Conservation (phyloP, 2,888 invertebrate genomes). For the Caenorhabditis zanzibari region DNA sequence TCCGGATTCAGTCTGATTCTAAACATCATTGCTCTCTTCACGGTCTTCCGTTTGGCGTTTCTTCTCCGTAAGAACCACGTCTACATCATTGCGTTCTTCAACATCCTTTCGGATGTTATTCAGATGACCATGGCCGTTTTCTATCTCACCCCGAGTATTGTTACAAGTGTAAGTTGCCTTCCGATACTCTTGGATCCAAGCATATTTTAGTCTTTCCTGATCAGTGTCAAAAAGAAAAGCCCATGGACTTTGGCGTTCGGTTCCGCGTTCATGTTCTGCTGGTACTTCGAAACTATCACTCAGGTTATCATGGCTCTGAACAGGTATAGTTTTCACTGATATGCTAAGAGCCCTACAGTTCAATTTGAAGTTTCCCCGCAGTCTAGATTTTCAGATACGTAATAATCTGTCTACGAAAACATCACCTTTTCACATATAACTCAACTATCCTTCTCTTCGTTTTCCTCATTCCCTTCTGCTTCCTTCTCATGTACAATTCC, state of each 20-base stretch:
- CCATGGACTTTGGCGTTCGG: slow-evolving; percentile 44
- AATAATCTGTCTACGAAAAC: slow-evolving; percentile 57
- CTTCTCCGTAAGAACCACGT: slow-evolving; percentile 49
- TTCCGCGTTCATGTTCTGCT: slow-evolving; percentile 62
- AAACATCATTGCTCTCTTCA: slow-evolving; percentile 47
- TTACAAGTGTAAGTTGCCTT: slow-evolving; percentile 52
- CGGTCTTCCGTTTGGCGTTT: slow-evolving; percentile 52
- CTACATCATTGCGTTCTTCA: slow-evolving; percentile 66
- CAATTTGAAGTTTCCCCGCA: background rate
- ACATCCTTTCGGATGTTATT: slow-evolving; percentile 60
- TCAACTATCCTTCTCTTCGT: slow-evolving; percentile 35
- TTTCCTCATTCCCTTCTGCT: slow-evolving; percentile 51
- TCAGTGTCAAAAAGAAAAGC: slow-evolving; percentile 17
- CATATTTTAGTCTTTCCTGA: slow-evolving; percentile 14
- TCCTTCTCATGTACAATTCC: slow-evolving; percentile 51
- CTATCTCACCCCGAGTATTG: slow-evolving; percentile 61
- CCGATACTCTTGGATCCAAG: background rate
- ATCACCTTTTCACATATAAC: slow-evolving; percentile 44
- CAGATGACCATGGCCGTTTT: slow-evolving; percentile 55
- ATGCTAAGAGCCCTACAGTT: background rate
- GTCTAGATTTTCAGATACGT: slow-evolving; percentile 48
- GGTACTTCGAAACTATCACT: slow-evolving; percentile 66
- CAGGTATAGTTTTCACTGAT: slow-evolving; percentile 49
- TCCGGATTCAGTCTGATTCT: slow-evolving; percentile 36
- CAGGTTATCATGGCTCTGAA: slow-evolving; percentile 67